These are phyloP conservation scores for Malurus melanocephalus DNA, from an alignment of 2,113 vertebrate species.

Conservation along the genomic window DNA sequence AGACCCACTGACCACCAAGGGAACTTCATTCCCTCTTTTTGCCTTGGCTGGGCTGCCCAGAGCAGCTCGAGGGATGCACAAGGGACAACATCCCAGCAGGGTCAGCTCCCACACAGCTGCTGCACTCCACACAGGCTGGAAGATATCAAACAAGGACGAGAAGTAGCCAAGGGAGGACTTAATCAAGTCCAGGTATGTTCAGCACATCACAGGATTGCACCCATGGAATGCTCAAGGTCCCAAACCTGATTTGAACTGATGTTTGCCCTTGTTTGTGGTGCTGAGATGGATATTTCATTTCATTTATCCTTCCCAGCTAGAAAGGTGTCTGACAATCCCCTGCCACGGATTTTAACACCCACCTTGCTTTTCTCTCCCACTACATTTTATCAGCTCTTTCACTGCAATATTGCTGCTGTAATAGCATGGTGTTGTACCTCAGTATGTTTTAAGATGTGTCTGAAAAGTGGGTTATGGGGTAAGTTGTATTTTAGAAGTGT, in stretches of 20 bases:
- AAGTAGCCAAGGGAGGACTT: accelerated
- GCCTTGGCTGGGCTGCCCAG: background rate
- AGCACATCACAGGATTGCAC: background rate
- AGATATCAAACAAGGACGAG: background rate
- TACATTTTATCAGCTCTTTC: background rate
- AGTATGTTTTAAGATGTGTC: background rate
- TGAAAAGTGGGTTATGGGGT: background rate
- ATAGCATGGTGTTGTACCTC: background rate
- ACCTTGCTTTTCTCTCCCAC: background rate
- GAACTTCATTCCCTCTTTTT: background rate
- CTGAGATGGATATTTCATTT: background rate
- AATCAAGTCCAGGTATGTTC: background rate
- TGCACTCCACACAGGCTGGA: background rate
- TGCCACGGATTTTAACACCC: background rate
- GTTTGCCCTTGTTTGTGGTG: background rate
- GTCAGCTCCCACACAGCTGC: background rate
- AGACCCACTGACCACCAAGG: background rate
- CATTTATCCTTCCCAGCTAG: background rate
- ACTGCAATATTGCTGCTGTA: background rate
- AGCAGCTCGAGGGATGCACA: background rate
- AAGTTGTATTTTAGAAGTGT: background rate
- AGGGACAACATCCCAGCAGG: accelerated
- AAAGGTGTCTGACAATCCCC: background rate
- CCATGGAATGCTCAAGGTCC: background rate
- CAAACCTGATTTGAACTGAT: background rate